Evolutionary conservation across 2,113 vertebrate species (phyloP), one percentile per base, ranked within the genome.

Genomic region (Balaeniceps rex): DNA sequence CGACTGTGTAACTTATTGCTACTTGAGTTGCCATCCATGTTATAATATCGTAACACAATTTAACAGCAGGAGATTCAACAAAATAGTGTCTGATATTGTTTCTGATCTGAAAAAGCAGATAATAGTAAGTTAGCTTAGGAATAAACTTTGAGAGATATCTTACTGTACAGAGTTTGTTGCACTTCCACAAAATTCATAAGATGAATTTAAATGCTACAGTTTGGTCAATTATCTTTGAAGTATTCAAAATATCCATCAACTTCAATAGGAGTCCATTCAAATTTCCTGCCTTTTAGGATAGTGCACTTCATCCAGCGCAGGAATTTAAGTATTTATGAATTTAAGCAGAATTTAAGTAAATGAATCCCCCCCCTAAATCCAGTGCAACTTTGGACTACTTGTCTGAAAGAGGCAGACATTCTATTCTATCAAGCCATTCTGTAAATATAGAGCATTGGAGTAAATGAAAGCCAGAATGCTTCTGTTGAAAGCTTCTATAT

Each of bases 1-100:
- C 99, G 1, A 99, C 99, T 19, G 99, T 99, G 97, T 99, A 99
- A 97, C 99, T 99, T 82, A 99, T 98, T 96, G 99, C 99, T 42
- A 99, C 87, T 97, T 99, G 99, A 65, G 99, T 99, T 77, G 97
- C 96, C 18, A 97, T 97, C 99, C 99, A 99, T 3, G 99, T 99
- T 90, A 99, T 76, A 63, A 99, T 89, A 80, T 99, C 99, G 28
- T 99, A 99, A 90, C 99, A 94, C 34, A 98, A 77, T 92, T 99
- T 99, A 92, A 98, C 98, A 18, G 94, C 95, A 61, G 98, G 98
- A 40, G 99, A 99, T 46, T 96, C 94, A 82, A 98, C 58, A 97
- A 99, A 99, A 97, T 99, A 97, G 44, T 98, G 99, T 92, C 99
- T 98, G 91, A 99, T 96, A 94, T 99, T 99, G 97, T 98, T 99